Evolutionary conservation across 1,140 invertebrate genomes (phyloP).

Genomic region (Hyphantria cunea): DNA sequence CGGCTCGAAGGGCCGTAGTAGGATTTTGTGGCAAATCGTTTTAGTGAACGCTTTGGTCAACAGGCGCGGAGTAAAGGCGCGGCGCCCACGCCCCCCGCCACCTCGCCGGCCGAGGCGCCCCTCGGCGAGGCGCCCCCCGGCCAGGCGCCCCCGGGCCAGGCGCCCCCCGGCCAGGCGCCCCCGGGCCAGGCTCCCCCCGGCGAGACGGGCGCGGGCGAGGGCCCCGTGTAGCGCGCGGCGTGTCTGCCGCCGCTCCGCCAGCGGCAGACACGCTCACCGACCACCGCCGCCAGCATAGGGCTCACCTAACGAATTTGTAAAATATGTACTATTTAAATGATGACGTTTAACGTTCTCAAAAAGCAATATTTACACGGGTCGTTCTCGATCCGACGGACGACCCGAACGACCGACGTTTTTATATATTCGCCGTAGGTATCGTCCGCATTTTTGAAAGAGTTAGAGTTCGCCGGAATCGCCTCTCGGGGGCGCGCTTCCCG

Average conservation of each 20-base stretch:
- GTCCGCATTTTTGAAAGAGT: no score
- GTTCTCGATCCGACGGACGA: conserved; percentile 38
- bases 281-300: no score
- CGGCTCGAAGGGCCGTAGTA: no score
- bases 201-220: no score
- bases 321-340: conserved; percentile 41
- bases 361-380: conserved; percentile 49
- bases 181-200: no score
- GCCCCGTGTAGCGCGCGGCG: conserved; percentile 70
- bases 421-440: conserved; percentile 37
- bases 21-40: no score
- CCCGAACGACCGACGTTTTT: conserved; percentile 62
- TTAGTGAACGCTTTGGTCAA: neutral
- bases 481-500: neutral
- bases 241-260: conserved; percentile 44
- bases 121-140: no score
- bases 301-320: conserved; percentile 21
- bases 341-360: conserved; percentile 38
- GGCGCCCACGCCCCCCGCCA: conserved; percentile 55
- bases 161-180: no score
- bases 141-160: no score
- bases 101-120: conserved; percentile 29
- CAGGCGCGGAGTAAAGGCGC: conserved; percentile 70
- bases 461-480: no score
- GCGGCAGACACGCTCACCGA: conserved; percentile 11